A percentile compares a stretch with the other conserved stretches of the same genome.
phyloP scores from a whole-genome alignment of 2,797 vertebrate species.

The Melanotaenia boesemani region DNA sequence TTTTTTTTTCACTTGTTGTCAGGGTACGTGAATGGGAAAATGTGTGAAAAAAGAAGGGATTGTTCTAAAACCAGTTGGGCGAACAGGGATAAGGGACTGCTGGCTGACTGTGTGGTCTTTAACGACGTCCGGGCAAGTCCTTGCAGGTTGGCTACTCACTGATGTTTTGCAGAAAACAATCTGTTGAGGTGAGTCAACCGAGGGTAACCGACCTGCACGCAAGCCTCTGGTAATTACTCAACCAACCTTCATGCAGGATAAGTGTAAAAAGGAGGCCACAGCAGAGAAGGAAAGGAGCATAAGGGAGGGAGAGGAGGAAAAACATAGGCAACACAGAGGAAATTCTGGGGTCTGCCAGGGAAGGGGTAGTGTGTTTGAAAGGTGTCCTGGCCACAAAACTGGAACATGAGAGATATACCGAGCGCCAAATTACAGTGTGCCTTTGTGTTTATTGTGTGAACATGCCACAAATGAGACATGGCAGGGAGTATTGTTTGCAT shows the following conservation, averaged over 20 bases:
- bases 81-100: conserved; percentile 32
- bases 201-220: conserved; percentile 72
- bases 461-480: conserved; percentile 63
- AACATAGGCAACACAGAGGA: conserved; percentile 8
- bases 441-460: conserved; percentile 68
- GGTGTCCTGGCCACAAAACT: conserved; percentile 46
- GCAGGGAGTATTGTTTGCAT: conserved; percentile 64
- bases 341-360: conserved; percentile 45
- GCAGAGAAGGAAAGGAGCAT: conserved; percentile 11
- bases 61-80: conserved; percentile 52
- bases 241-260: conserved; percentile 30
- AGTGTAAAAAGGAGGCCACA: conserved; percentile 47
- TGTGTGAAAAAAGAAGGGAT: conserved; percentile 47
- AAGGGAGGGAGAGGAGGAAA: conserved; percentile 12
- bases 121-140: conserved; percentile 64
- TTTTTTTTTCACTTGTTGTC: conserved; percentile 52
- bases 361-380: conserved; percentile 30
- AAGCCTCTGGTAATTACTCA: conserved; percentile 67
- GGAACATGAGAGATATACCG: conserved; percentile 48
- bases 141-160: conserved; percentile 63
- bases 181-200: conserved; percentile 73
- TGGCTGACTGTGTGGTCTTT: conserved; percentile 69
- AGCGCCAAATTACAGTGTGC: conserved; percentile 49
- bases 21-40: conserved; percentile 40
- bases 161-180: conserved; percentile 59